Conservation (phyloP, 2,888 invertebrate species). For the Leucophenga maculata region DNA sequence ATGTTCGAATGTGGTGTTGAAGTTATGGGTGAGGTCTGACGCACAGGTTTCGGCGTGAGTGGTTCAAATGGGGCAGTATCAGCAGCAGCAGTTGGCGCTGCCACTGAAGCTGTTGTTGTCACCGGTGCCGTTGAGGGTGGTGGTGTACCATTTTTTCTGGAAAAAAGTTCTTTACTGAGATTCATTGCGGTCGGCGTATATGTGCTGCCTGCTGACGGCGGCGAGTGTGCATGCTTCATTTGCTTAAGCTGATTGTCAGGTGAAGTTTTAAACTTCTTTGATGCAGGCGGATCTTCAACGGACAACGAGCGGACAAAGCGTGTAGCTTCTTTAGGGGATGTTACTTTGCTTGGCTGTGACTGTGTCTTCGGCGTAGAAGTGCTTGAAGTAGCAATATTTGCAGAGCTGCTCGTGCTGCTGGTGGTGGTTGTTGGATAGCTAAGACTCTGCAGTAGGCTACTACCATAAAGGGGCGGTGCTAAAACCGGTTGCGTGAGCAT, state of each 20-base stretch:
- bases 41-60: conserved; percentile 2
- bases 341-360: conserved; percentile 34
- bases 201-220: conserved; percentile 45
- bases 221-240: conserved; percentile 43
- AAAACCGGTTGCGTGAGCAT: conserved; percentile 54
- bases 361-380: conserved; percentile 35
- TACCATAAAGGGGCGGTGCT: conserved; percentile 55
- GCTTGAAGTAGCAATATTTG: conserved; percentile 24
- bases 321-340: conserved; percentile 31
- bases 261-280: neutral
- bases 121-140: conserved; percentile 36
- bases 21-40: conserved; percentile 25
- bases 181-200: conserved; percentile 64
- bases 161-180: conserved; percentile 63
- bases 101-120: conserved; percentile 9
- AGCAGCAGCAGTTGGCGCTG: neutral
- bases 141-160: conserved; percentile 57
- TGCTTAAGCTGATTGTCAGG: conserved; percentile 14
- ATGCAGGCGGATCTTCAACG: conserved; percentile 34
- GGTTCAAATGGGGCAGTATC: neutral
- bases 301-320: conserved; percentile 43
- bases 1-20: conserved; percentile 51
- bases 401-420: conserved; percentile 28
- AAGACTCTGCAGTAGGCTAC: conserved; percentile 53
- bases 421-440: conserved; percentile 49